Evolutionary conservation across 37 sponge, comb jelly and placozoan genomes (phyloP).

Genomic region (Halisarca cf. caerulea): DNA sequence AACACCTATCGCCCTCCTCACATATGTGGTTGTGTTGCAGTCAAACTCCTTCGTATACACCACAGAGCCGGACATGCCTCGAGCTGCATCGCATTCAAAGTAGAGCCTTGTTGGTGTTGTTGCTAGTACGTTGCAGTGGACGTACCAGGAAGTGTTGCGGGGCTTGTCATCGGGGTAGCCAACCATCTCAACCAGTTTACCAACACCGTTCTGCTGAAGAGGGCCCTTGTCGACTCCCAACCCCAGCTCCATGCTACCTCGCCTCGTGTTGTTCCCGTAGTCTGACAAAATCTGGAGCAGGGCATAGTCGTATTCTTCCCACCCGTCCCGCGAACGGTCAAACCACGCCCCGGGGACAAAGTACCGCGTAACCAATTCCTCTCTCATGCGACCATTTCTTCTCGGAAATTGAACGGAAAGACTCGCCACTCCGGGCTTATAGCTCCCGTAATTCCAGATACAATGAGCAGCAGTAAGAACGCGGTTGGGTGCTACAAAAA

Average conservation of each 20-base stretch:
- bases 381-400: constrained; percentile 31
- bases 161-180: constrained; percentile 89
- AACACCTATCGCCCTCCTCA: constrained; percentile 65
- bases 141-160: constrained; percentile 55
- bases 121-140: constrained; percentile 45
- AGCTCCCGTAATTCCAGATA: constrained; percentile 61
- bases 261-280: not conserved
- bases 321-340: constrained; percentile 36
- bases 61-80: constrained; percentile 84
- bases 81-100: constrained; percentile 77
- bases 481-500: constrained; percentile 45
- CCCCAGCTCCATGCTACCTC: constrained; percentile 60
- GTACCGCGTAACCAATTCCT: constrained; percentile 47
- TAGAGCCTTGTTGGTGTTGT: constrained; percentile 64
- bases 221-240: constrained; percentile 49
- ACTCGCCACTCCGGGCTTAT: constrained; percentile 43
- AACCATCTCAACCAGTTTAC: constrained; percentile 54
- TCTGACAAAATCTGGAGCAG: constrained; percentile 43
- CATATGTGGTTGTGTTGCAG: constrained; percentile 31
- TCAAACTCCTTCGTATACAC: constrained; percentile 65
- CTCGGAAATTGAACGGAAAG: constrained; percentile 56
- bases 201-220: constrained; percentile 49
- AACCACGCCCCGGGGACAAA: constrained; percentile 74
- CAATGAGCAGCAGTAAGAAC: constrained; percentile 92
- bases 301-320: constrained; percentile 80